Base-by-base conservation (phyloP, 2,113 vertebrate species). In the Loxodonta africana region DNA sequence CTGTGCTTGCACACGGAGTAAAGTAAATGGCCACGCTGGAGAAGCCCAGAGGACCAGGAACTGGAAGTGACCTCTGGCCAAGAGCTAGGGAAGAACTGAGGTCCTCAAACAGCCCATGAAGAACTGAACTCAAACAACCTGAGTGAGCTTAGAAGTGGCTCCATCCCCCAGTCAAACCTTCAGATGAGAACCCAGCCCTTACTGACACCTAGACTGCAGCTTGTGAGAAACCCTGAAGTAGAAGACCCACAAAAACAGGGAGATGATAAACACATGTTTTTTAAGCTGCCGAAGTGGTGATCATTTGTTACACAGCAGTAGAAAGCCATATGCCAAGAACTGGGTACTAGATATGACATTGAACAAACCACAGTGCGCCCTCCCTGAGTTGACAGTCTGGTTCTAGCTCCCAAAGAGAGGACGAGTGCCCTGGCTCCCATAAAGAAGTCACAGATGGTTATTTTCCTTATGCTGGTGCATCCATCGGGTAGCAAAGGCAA, bases 291-390 rank as follows among this genome's bases (percentile, higher is more conserved):
- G 30, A 46, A 21, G n/a, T 20, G 44, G 30, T 6, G 78, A 67
- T 15, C 8, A 81, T 65, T 6, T 51, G 41, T 69, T 67, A 44
- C 4, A 48, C 2, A 26, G 73, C 46, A 23, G 60, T 17, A 65
- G 80, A 57, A 2, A 74, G 5, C n/a, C 80, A 63, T 6, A 7
- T 21, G 8, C 41, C 17, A 12, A 44, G 44, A 88, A 67, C 21
- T 25, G 46, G 25, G 67, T 20, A 1, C 46, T 5, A 28, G 8
- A 12, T 14, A 44, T 0, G 28, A 21, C 2, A 62, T 1, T 15
- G 30, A 44, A 87, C 20, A 41, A 7, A 69, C 30, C 26, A n/a
- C 41, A 41, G 11, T 0, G 6, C 6, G 37, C 25, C 4, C 14
- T 37, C 37, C 60, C 5, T 20, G 14, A 69, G 26, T 62, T 41